Base-by-base conservation (phyloP, 2,888 invertebrate genomes). In the Ectobius pallidus region DNA sequence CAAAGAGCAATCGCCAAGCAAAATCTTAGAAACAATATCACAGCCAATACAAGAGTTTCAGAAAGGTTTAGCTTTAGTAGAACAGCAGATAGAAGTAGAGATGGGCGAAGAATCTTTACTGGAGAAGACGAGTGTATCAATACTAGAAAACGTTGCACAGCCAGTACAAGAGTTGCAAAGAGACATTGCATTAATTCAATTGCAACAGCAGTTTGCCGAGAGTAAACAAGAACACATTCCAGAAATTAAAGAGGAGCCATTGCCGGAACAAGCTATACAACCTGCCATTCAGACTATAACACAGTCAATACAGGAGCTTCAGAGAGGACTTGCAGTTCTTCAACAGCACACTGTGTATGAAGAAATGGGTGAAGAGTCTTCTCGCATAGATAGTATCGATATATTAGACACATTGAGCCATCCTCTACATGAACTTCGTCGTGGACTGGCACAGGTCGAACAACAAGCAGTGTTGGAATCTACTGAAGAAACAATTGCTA, bases 261-360 rank as follows among this genome's bases (percentile, higher is more conserved):
- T 91, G 9, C 89, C 91, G 1, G 90, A 90, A 79, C 86, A 88
- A 79, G 90, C 91, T 0, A 91, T 91, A 80, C 86, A 88, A 16
- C 89, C 89, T 77, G 87, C 91, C 74, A 83, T 91, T 71, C 88
- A 90, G 77, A 87, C 85, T 30, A 87, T 88, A 72, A 77, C 85
- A 42, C 84, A 85, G 58, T 87, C 87, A 0, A 80, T 88, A 11
- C 86, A 87, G 77, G 84, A 84, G 75, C 77, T 85, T 0, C 65
- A 65, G 18, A 42, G 46, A 9, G 65, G 65, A 18, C 44, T 65
- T 11, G 30, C 27, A 3, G n/a, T 65, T 6, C 46, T 65, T 11
- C 27, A n/a, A 7, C 65, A 65, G 30, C 27, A 27, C 9, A 65
- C 22, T 27, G 18, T 16, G 1, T 65, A 16, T n/a, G 65, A 65